Evolutionary conservation across 2,797 vertebrate genomes (phyloP).

Genomic region (Myiotriccus ornatus): DNA sequence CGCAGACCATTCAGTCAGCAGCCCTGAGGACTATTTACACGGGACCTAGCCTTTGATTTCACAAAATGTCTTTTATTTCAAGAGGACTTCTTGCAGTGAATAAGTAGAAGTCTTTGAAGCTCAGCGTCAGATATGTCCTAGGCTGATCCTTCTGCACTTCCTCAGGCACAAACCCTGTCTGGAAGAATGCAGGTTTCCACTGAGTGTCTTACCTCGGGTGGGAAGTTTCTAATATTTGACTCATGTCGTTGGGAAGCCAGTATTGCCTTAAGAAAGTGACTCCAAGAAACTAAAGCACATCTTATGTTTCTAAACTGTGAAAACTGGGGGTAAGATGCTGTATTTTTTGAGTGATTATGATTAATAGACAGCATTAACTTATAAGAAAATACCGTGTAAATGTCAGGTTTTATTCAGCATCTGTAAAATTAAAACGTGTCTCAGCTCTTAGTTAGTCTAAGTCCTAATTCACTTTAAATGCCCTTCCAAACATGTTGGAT

Average conservation of each 20-base stretch:
- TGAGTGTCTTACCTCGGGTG: background rate
- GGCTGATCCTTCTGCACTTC: background rate
- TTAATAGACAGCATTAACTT: constrained; percentile 1
- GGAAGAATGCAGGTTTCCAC: background rate
- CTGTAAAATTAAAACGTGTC: constrained; percentile 20
- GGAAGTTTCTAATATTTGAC: background rate
- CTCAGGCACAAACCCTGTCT: background rate
- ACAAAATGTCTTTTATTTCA: background rate
- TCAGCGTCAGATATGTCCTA: background rate
- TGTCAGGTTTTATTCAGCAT: background rate
- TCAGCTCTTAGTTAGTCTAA: constrained; percentile 19
- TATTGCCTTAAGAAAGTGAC: background rate
- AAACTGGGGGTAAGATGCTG: background rate
- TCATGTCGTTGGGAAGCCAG: background rate
- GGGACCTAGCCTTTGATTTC: background rate
- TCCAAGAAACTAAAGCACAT: background rate
- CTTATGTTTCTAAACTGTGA: background rate
- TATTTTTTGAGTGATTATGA: background rate
- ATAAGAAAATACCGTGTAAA: constrained; percentile 2
- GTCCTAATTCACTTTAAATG: constrained; percentile 19
- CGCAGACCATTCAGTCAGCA: background rate
- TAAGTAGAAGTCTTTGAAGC: background rate
- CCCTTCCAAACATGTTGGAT: background rate
- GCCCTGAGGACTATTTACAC: background rate
- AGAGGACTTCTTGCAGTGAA: background rate